These are phyloP conservation scores for Malacoraja senta DNA, from an alignment of 2,797 vertebrate genomes.

Conservation along the genomic window DNA sequence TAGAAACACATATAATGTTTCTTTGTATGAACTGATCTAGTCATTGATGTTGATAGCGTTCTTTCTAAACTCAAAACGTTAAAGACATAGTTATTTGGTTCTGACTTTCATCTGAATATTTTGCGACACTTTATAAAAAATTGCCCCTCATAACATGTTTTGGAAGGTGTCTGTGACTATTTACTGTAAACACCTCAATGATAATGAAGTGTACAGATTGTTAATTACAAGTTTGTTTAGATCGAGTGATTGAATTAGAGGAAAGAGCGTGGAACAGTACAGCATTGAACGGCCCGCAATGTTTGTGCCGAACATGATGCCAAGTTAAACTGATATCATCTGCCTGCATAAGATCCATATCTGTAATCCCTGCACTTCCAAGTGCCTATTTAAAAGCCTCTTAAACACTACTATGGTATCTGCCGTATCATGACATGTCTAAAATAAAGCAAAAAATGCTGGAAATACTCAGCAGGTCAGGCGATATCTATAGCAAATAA, in stretches of 20 bases:
- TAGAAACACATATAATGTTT: not conserved
- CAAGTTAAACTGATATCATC: no score
- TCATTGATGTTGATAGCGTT: not conserved
- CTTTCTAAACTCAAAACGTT: not conserved
- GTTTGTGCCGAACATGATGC: no score
- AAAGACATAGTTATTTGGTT: not conserved
- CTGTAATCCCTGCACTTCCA: no score
- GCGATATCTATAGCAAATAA: no score
- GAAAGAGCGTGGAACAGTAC: no score
- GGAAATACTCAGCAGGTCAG: no score
- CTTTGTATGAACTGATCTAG: not conserved
- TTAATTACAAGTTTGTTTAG: not conserved
- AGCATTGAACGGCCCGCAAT: no score
- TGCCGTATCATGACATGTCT: no score
- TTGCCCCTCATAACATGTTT: not conserved
- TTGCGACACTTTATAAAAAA: not conserved
- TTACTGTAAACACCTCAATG: not conserved
- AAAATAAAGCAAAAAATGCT: no score
- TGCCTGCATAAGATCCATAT: no score
- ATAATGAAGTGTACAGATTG: not conserved
- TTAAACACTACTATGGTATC: no score
- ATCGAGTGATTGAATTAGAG: not conserved
- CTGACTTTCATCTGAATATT: not conserved
- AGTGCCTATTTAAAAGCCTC: no score
- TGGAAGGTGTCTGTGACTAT: not conserved